A percentile compares a stretch with the other conserved stretches of the same genome.
Evolutionary conservation across 2,888 invertebrate species (phyloP).

Genomic region (Dusona sp.): DNA sequence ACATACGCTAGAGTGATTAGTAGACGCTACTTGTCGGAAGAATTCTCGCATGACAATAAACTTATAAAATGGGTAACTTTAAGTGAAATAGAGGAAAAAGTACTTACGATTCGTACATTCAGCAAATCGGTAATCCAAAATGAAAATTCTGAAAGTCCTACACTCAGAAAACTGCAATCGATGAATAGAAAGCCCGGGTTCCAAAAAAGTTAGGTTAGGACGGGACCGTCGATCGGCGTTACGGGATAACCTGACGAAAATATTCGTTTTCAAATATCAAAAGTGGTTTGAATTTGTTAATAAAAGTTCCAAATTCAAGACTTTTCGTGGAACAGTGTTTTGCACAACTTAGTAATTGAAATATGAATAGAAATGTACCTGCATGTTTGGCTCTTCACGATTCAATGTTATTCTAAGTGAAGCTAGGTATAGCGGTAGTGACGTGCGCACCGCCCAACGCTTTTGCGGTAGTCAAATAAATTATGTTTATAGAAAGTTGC

Average conservation of each 20-base stretch:
- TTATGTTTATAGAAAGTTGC: neutral
- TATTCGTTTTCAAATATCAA: neutral
- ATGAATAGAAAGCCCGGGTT: neutral
- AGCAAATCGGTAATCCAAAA: neutral
- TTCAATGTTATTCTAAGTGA: neutral
- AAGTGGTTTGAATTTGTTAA: neutral
- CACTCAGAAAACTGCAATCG: neutral
- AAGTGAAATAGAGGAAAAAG: neutral
- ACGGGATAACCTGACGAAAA: neutral
- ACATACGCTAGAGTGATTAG: too few relatives aligned
- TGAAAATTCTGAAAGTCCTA: neutral
- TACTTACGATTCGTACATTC: neutral
- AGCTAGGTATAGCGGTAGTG: neutral
- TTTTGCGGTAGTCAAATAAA: neutral
- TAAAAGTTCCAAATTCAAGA: neutral
- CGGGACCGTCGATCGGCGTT: neutral
- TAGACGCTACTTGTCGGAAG: too few relatives aligned
- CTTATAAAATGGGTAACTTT: neutral
- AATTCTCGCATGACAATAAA: neutral
- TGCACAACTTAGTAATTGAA: neutral
- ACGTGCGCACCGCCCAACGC: neutral
- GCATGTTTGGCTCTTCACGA: neutral
- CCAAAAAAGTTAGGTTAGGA: conserved; percentile 10
- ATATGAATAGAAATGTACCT: conserved; percentile 1
- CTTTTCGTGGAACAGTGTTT: neutral